Base-by-base conservation (phyloP, 2,113 vertebrate species). In the Leptodactylus fuscus region DNA sequence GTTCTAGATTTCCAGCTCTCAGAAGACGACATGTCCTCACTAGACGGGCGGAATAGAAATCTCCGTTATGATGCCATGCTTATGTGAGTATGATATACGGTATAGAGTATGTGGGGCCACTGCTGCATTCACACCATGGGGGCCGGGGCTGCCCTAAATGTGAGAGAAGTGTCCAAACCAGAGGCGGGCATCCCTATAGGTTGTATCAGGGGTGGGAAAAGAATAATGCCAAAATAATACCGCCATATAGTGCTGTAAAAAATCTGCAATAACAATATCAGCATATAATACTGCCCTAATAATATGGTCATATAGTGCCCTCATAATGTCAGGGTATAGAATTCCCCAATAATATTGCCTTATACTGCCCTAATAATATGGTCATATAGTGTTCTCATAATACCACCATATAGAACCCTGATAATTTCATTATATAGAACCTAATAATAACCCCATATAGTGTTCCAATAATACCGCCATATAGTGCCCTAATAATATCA, bases 1-100 rank as follows among this genome's bases (percentile, higher is more conserved):
- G 94, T 95, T 86, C 95, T 96, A 90, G 92, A 96, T 79, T 96
- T 96, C 79, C 91, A 91, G 5, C 85, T 96, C 77, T 89, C 90
- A 5, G 22, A 87, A 51, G 91, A 94, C n/a, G 93, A 95, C 85
- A 94, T 94, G 89, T 88, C 90, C 85, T 87, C 87, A 0, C 89
- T 94, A 16, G 92, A 93, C 76, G 89, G 88, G 0, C 91, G 94
- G 60, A 94, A 95, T 85, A 94, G 89, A 22, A 53, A 77, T 34
- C 7, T 53, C 1, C 74, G 74, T 3, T 77, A 77, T 13, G 46
- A 53, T 29, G 11, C 16, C 5, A 34, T 77, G 27, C 8, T 12
- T 0, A 77, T 51, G 74, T 77, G 27, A 77, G 74, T 77, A 51
- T 48, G 1, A 73, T 38, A 32, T 5, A 1, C 67, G 9, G 16